A percentile compares a stretch with the other conserved stretches of the same genome.
Conservation (phyloP, 2,113 vertebrate genomes). For the Silurus asotus region DNA sequence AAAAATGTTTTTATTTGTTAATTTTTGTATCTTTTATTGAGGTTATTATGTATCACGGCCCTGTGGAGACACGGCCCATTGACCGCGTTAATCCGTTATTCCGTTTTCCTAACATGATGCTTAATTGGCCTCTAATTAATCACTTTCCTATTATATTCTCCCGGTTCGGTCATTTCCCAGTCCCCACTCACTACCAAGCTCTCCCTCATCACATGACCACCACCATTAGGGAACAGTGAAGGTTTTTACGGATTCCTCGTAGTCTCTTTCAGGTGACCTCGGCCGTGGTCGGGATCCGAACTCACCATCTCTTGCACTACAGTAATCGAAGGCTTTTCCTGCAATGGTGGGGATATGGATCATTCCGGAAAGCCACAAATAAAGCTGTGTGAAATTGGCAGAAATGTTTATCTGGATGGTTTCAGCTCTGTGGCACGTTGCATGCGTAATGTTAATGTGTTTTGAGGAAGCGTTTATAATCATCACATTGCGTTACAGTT, state of each 20-base stretch:
- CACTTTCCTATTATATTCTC: neutral
- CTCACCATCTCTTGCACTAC: neutral
- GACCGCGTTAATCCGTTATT: no score
- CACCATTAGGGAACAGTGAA: neutral
- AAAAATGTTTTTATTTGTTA: no score
- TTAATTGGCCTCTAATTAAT: neutral
- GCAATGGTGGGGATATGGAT: neutral
- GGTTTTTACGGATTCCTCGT: neutral
- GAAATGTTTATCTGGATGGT: neutral
- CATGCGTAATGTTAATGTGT: neutral
- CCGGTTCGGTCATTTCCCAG: neutral
- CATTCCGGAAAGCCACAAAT: neutral
- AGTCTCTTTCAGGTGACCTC: neutral
- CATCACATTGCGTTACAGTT: neutral
- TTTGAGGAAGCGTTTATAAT: neutral
- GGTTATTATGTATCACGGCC: neutral
- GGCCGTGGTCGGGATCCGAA: neutral
- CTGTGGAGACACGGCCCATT: neutral
- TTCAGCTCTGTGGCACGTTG: neutral
- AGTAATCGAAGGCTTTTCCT: conserved; percentile 16
- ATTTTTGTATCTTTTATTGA: no score
- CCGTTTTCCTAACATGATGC: no score
- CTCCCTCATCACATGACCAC: neutral
- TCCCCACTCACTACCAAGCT: neutral
- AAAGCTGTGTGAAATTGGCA: neutral